Evolutionary conservation across 2,113 vertebrate genomes (phyloP).

Genomic region (Colistium nudipinnis): DNA sequence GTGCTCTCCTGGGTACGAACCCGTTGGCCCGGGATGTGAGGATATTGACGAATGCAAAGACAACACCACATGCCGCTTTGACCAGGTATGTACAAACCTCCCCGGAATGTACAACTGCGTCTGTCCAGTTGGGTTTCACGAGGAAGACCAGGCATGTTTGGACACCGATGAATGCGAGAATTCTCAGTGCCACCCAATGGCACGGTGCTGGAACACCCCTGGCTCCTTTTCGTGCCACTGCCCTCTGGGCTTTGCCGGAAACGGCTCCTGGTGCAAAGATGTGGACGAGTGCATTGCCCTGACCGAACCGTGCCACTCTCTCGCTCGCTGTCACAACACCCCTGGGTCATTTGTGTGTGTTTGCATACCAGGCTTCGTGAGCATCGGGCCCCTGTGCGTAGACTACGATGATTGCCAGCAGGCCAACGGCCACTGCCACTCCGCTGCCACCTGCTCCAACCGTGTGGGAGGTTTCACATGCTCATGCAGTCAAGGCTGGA

Average conservation of each 20-base stretch:
- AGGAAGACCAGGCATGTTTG: conserved; percentile 69
- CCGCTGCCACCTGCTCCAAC: conserved; percentile 79
- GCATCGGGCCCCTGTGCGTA: conserved; percentile 72
- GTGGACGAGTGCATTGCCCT: conserved; percentile 78
- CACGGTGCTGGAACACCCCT: conserved; percentile 78
- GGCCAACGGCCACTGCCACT: conserved; percentile 73
- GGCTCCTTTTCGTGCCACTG: conserved; percentile 84
- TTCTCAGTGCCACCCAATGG: conserved; percentile 71
- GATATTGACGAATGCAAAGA: conserved; percentile 80
- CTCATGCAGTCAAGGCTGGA: conserved; percentile 76
- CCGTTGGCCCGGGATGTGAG: conserved; percentile 53
- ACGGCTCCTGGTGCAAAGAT: conserved; percentile 80
- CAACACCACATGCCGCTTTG: conserved; percentile 70
- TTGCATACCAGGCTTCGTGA: conserved; percentile 76
- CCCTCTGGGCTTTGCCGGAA: conserved; percentile 74
- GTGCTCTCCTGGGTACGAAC: conserved; percentile 71
- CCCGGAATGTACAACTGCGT: conserved; percentile 75
- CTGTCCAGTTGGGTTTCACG: conserved; percentile 75
- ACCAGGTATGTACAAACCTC: conserved; percentile 82
- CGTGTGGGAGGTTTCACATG: conserved; percentile 78
- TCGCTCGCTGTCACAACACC: conserved; percentile 79
- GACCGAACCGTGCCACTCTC: conserved; percentile 70
- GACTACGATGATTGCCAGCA: conserved; percentile 83
- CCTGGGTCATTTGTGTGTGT: conserved; percentile 82
- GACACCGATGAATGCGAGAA: conserved; percentile 81